These are phyloP conservation scores for Tapirus terrestris DNA, from an alignment of 2,113 vertebrate species.

Conservation along the genomic window DNA sequence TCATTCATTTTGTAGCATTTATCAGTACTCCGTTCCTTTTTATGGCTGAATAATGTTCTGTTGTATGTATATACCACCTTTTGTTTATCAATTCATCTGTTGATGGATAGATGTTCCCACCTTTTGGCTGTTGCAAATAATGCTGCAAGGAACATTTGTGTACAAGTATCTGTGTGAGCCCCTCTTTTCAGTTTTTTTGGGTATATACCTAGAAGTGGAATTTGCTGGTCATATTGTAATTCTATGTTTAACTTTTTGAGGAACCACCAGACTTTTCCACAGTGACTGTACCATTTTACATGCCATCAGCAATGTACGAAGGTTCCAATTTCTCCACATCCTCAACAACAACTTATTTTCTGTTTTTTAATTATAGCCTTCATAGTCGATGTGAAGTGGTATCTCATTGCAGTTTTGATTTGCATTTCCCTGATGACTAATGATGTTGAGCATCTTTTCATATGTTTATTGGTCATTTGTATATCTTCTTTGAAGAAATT, in stretches of 20 bases:
- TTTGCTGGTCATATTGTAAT: not conserved
- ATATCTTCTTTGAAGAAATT: not conserved
- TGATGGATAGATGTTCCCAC: not conserved
- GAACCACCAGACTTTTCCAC: not conserved
- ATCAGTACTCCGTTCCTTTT: not conserved
- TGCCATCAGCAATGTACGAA: not conserved
- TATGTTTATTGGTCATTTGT: not conserved
- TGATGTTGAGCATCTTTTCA: not conserved
- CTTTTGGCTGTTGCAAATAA: not conserved
- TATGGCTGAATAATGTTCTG: not conserved
- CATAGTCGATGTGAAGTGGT: not conserved
- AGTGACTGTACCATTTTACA: not conserved
- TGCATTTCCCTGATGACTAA: not conserved
- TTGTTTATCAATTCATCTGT: not conserved
- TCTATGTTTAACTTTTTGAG: conserved; percentile 19
- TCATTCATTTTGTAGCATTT: conserved; percentile 14
- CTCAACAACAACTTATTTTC: not conserved
- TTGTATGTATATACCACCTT: not conserved
- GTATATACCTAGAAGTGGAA: not conserved
- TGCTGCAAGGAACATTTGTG: not conserved
- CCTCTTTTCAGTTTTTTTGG: not conserved
- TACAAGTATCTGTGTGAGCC: not conserved
- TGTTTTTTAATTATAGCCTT: not conserved
- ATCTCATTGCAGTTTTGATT: not conserved
- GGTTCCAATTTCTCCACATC: not conserved